phyloP scores from a whole-genome alignment of 1,140 invertebrate species.

The Penaeus japonicus region DNA sequence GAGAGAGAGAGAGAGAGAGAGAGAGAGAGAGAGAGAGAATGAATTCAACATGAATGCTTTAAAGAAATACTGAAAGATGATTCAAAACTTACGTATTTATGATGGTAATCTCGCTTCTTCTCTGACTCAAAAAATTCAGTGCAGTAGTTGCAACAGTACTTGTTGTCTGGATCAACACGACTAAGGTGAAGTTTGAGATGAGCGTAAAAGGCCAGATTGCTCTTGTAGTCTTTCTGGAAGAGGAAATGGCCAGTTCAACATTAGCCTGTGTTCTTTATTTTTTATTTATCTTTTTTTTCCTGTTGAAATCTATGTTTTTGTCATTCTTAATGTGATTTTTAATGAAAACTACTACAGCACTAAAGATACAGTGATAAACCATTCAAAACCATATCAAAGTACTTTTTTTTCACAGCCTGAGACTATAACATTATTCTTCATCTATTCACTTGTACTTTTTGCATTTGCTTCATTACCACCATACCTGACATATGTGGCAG shows the following conservation, averaged over 20 bases:
- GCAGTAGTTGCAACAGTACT: constrained; percentile 44
- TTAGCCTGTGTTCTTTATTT: no score
- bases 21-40: background rate
- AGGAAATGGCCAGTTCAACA: background rate
- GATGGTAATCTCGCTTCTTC: constrained; percentile 17
- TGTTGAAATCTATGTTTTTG: no score
- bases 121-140: background rate
- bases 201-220: constrained; percentile 52
- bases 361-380: background rate
- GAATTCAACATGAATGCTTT: background rate
- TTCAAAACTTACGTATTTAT: background rate
- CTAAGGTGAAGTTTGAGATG: constrained; percentile 50
- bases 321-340: no score
- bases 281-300: no score
- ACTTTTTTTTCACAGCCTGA: no score
- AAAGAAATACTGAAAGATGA: background rate
- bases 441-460: no score
- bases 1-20: no score
- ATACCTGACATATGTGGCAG: constrained; percentile 51
- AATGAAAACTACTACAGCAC: background rate
- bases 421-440: no score
- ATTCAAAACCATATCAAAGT: no score
- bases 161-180: background rate
- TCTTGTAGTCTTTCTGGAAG: constrained; percentile 38
- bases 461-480: background rate